phyloP scores from a whole-genome alignment of 2,888 invertebrate genomes.

The Oeneis ivallda region DNA sequence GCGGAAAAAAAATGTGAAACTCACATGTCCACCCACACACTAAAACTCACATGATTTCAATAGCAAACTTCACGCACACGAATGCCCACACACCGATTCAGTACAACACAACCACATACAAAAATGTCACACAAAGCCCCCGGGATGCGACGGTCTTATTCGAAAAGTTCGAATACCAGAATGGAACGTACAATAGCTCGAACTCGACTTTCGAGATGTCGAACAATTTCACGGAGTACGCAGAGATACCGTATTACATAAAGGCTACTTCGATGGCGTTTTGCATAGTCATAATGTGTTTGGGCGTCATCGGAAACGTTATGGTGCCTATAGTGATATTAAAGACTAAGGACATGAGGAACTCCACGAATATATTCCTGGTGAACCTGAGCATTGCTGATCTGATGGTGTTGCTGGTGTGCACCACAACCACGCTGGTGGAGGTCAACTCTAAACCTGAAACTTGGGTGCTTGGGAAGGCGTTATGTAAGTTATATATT shows the following conservation, averaged over 20 bases:
- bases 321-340: conserved; percentile 96
- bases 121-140: conserved; percentile 51
- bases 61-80: conserved; percentile 64
- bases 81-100: conserved; percentile 53
- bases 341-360: conserved; percentile 95
- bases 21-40: conserved; percentile 39
- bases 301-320: conserved; percentile 95
- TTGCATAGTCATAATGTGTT: conserved; percentile 92
- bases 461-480: conserved; percentile 95
- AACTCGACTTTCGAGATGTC: conserved; percentile 55
- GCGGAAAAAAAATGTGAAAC: conserved; percentile 60
- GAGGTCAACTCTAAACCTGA: conserved; percentile 95
- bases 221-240: conserved; percentile 70
- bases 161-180: conserved; percentile 45
- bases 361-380: conserved; percentile 96
- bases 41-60: conserved; percentile 74
- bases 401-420: conserved; percentile 93
- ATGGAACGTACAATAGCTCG: conserved; percentile 50
- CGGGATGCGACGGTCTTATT: conserved; percentile 41
- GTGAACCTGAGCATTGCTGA: conserved; percentile 97
- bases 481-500: conserved; percentile 92
- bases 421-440: conserved; percentile 96
- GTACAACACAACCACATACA: conserved; percentile 52
- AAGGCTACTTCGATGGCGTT: conserved; percentile 93
- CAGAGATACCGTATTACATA: conserved; percentile 91